Evolutionary conservation across 2,888 invertebrate genomes (phyloP).

Genomic region (Lottia gigantea): DNA sequence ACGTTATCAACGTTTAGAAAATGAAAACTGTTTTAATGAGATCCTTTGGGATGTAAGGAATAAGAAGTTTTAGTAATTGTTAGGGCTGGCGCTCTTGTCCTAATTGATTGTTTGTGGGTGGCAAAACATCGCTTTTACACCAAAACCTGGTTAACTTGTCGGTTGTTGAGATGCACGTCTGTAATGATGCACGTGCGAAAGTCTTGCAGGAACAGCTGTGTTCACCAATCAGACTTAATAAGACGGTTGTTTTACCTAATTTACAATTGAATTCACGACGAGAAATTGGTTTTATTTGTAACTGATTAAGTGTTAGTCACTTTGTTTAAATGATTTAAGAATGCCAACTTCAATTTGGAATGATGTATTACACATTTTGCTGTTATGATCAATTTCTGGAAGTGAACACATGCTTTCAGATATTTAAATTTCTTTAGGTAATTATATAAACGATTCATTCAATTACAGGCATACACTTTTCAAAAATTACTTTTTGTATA

Average conservation of each 20-base stretch:
- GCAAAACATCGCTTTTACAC: background rate
- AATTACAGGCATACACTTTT: too few relatives aligned
- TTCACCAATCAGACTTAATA: constrained; percentile 5
- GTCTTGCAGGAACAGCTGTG: background rate
- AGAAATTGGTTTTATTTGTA: too few relatives aligned
- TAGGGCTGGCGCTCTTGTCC: background rate
- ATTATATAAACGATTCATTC: too few relatives aligned
- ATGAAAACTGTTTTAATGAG: constrained; percentile 9
- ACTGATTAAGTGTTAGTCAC: too few relatives aligned
- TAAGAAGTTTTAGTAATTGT: background rate
- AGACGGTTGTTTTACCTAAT: background rate
- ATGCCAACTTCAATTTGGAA: too few relatives aligned
- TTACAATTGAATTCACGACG: background rate
- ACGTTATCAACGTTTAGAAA: constrained; percentile 10
- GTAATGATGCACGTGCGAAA: constrained; percentile 4
- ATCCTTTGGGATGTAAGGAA: constrained; percentile 7
- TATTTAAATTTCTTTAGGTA: too few relatives aligned
- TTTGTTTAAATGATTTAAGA: too few relatives aligned
- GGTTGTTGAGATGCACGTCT: background rate
- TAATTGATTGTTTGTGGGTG: constrained; percentile 1
- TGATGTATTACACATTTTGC: too few relatives aligned
- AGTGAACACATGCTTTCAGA: too few relatives aligned
- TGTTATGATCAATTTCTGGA: too few relatives aligned
- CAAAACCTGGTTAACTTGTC: background rate
- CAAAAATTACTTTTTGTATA: too few relatives aligned